Conservation (phyloP, 2,113 vertebrate species). For the Cavia porcellus region DNA sequence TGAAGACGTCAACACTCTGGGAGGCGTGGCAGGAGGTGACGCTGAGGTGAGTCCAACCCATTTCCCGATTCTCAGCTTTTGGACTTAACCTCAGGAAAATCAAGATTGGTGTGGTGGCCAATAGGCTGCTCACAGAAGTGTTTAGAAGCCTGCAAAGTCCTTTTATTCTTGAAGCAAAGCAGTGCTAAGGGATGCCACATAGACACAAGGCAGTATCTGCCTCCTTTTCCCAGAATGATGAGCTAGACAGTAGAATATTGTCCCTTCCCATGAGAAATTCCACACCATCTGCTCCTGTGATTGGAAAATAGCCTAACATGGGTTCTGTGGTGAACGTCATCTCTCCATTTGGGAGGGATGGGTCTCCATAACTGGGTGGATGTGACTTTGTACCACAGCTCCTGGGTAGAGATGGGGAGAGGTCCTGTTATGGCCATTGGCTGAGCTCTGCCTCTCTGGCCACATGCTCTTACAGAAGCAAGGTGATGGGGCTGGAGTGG, state of each 20-base stretch:
- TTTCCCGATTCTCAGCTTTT: background rate
- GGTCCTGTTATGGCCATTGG: rapidly evolving
- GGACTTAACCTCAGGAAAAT: background rate
- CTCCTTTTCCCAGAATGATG: background rate
- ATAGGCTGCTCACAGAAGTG: background rate
- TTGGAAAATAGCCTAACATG: background rate
- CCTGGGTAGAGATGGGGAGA: background rate
- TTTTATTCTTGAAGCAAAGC: background rate
- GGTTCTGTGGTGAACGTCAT: background rate
- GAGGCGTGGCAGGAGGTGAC: conserved; percentile 82
- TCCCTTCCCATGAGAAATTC: background rate
- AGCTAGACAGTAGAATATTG: background rate
- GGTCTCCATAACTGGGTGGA: background rate
- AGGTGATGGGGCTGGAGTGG: background rate
- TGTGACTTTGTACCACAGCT: background rate
- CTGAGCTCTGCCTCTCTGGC: background rate
- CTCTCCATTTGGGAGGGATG: background rate
- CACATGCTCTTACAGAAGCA: background rate
- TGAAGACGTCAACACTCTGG: conserved; percentile 87
- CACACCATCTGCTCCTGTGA: rapidly evolving
- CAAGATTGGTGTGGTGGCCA: background rate
- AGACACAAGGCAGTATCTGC: background rate
- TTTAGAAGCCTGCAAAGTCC: background rate
- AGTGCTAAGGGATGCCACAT: background rate
- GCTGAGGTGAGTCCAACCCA: conserved; percentile 84